Evolutionary conservation across 2,888 invertebrate species (phyloP).

Genomic region (Agonopterix heracliana): DNA sequence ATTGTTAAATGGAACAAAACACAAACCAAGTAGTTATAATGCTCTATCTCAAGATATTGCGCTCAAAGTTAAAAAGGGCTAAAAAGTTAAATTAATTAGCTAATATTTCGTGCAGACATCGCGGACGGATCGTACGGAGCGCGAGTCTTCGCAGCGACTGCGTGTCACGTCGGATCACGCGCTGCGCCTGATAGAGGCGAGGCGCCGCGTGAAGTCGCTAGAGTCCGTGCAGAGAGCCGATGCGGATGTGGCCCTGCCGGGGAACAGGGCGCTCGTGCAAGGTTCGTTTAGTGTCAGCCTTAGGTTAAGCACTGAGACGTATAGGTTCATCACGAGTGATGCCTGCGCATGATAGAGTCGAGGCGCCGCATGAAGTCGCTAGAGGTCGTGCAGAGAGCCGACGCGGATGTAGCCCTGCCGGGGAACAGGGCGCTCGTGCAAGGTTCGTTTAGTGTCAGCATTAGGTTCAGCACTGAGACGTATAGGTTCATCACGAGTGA

Average conservation of each 20-base stretch:
- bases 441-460: conserved; percentile 26
- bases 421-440: conserved; percentile 45
- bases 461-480: too few relatives aligned
- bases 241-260: conserved; percentile 14
- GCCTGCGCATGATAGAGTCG: conserved; percentile 27
- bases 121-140: conserved; percentile 23
- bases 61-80: too few relatives aligned
- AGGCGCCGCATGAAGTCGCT: conserved; percentile 36
- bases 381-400: conserved; percentile 29
- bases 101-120: conserved; percentile 26
- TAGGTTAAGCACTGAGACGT: too few relatives aligned
- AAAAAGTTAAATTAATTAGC: too few relatives aligned
- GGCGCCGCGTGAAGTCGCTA: conserved; percentile 35
- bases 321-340: too few relatives aligned
- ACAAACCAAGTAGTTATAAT: too few relatives aligned
- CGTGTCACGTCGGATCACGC: conserved; percentile 35
- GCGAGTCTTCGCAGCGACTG: conserved; percentile 2
- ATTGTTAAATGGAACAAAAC: too few relatives aligned
- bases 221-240: conserved; percentile 31
- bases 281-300: too few relatives aligned
- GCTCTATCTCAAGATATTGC: too few relatives aligned
- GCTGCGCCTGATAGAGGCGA: conserved; percentile 28
- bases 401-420: conserved; percentile 15
- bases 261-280: conserved; percentile 27
- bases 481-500: too few relatives aligned